Percentiles rank a stretch among this genome's conserved stretches.
These are phyloP conservation scores for Halichoerus grypus DNA, from an alignment of 2,113 vertebrate species.

Conservation along the genomic window DNA sequence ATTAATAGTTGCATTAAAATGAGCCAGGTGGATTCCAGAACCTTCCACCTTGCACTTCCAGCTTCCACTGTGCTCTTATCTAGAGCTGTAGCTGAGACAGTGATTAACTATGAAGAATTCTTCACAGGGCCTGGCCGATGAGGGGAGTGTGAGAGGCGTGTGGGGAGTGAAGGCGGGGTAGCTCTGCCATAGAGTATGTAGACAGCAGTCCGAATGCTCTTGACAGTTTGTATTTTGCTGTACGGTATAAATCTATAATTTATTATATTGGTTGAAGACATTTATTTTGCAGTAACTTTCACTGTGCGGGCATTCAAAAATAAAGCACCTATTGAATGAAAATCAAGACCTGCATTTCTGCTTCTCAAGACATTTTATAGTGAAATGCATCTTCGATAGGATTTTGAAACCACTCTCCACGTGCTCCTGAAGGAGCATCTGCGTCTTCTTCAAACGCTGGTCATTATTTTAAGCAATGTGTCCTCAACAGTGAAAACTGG, in stretches of 20 bases:
- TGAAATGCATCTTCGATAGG: accelerated
- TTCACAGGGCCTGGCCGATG: accelerated
- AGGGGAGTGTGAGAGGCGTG: accelerated
- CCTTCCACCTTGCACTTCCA: not conserved
- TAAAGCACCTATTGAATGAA: not conserved
- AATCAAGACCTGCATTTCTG: not conserved
- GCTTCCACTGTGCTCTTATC: not conserved
- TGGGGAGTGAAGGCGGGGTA: accelerated
- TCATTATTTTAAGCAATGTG: accelerated
- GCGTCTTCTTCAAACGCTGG: not conserved
- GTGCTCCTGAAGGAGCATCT: too few species aligned
- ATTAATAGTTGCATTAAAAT: not conserved
- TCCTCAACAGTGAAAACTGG: accelerated
- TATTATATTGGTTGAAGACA: not conserved
- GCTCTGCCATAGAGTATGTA: accelerated
- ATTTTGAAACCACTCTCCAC: accelerated
- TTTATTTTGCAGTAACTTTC: not conserved
- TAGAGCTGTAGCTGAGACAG: accelerated
- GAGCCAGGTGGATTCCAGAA: too few species aligned
- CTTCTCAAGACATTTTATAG: not conserved
- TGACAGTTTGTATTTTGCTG: accelerated
- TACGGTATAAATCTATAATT: too few species aligned
- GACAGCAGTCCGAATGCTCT: accelerated
- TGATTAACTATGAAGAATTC: not conserved
- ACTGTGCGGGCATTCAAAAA: not conserved